phyloP scores from a whole-genome alignment of 2,113 vertebrate species.

The Ptilorrhoa leucosticta region DNA sequence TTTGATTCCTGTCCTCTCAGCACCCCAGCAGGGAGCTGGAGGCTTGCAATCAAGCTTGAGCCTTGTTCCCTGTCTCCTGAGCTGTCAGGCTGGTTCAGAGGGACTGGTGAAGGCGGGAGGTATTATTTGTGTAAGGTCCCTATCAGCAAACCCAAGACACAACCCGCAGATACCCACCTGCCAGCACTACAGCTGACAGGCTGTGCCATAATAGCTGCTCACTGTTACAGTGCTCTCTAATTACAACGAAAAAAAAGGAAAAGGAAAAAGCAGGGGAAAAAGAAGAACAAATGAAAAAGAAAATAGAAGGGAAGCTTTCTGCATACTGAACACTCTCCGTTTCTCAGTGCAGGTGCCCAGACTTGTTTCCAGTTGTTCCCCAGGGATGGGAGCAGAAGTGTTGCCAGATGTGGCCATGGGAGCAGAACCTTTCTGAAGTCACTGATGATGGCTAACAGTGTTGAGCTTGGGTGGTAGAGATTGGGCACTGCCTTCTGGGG shows the following conservation, averaged over 20 bases:
- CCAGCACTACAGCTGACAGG: background rate
- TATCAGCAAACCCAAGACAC: background rate
- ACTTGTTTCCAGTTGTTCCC: fast-evolving
- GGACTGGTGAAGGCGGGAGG: background rate
- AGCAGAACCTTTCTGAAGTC: background rate
- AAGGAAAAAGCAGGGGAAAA: too few species aligned
- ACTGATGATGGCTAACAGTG: background rate
- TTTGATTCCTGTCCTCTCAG: background rate
- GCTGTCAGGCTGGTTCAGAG: background rate
- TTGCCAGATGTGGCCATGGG: fast-evolving
- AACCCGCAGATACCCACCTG: background rate
- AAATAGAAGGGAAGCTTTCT: background rate
- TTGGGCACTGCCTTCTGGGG: background rate
- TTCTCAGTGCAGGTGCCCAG: fast-evolving
- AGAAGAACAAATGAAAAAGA: background rate
- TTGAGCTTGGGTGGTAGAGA: too few species aligned
- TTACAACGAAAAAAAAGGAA: background rate
- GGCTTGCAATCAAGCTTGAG: background rate
- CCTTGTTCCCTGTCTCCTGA: background rate
- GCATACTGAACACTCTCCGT: background rate
- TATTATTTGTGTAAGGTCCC: background rate
- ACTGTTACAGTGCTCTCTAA: background rate
- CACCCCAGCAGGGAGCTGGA: background rate
- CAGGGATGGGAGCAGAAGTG: background rate
- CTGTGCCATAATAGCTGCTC: background rate